Base-by-base conservation (phyloP, 2,797 vertebrate species). In the Podargus strigoides region DNA sequence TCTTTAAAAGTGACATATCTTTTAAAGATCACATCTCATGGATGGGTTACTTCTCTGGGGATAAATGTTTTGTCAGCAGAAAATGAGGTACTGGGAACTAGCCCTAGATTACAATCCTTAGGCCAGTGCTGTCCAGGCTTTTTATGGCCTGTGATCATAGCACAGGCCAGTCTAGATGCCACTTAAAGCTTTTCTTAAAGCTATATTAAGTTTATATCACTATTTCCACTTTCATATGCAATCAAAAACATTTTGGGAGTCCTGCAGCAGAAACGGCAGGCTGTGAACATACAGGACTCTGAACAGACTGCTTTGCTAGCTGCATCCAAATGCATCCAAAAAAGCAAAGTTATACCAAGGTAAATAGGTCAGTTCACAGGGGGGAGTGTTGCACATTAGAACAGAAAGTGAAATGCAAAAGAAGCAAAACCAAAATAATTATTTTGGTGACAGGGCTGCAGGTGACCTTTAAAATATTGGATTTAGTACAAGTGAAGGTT, bases 401-500 rank as follows among this genome's bases (percentile, higher is more conserved):
- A 75, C 85, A 86, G 84, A 94, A 91, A 85, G 47, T 50, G n/a
- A 81, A 87, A 88, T 75, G 59, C 70, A 78, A 82, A 92, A 85
- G 70, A 50, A 91, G 77, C 64, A 84, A 77, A 90, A 85, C 1
- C 56, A 93, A 80, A 91, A 79, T 14, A 67, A 46, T 91, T 92
- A 41, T 55, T 91, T 93, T 94, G 70, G 34, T 96, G 94, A 62
- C 50, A 86, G 30, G 78, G 68, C 56, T 94, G 24, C 58, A 95
- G 66, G 42, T 89, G 89, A 69, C 90, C 56, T 94, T 93, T 85
- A 52, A 32, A 94, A 93, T 64, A 66, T 0, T 95, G 30, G 37
- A 58, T 97, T 96, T 94, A 88, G 24, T 94, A 82, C 56, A 91
- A 91, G 37, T 62, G 78, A 92, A 95, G 17, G 49, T 77, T 95